Conservation (phyloP, 1,140 invertebrate genomes). For the Meloidogyne floridensis region DNA sequence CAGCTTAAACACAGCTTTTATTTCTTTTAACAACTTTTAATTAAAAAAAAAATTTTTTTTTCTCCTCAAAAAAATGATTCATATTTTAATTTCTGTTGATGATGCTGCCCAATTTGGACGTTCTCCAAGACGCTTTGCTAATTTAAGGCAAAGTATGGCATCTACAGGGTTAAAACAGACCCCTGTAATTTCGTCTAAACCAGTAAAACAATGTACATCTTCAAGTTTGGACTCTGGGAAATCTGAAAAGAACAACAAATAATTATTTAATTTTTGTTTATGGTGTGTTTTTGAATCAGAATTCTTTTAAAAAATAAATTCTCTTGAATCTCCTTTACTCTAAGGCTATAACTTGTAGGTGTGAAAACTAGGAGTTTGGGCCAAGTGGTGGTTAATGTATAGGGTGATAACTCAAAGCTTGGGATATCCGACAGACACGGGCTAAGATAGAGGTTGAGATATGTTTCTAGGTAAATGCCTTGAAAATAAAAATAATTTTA, state of each 20-base stretch:
- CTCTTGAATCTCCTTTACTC: background rate
- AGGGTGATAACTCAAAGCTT: too few relatives aligned
- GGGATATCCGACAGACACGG: too few relatives aligned
- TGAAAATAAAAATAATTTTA: too few relatives aligned
- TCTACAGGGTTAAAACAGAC: background rate
- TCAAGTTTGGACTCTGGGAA: background rate
- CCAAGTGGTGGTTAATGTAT: background rate
- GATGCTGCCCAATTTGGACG: conserved; percentile 17
- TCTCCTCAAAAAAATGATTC: conserved; percentile 20
- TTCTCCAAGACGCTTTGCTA: conserved; percentile 5
- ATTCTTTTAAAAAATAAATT: too few relatives aligned
- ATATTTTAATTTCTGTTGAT: conserved; percentile 26
- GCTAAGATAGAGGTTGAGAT: background rate
- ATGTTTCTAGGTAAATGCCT: too few relatives aligned
- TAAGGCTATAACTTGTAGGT: background rate
- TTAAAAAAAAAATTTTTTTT: background rate
- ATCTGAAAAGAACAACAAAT: background rate
- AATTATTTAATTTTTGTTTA: background rate
- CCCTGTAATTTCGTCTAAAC: background rate
- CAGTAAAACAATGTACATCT: background rate
- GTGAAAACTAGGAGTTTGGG: background rate
- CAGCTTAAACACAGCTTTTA: too few relatives aligned
- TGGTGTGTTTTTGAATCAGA: too few relatives aligned
- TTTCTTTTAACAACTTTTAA: background rate
- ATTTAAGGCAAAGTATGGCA: background rate